A percentile compares a stretch with the other conserved stretches of the same genome.
These are phyloP conservation scores for Nesidiocoris tenuis DNA, from an alignment of 2,888 invertebrate genomes.

Conservation along the genomic window DNA sequence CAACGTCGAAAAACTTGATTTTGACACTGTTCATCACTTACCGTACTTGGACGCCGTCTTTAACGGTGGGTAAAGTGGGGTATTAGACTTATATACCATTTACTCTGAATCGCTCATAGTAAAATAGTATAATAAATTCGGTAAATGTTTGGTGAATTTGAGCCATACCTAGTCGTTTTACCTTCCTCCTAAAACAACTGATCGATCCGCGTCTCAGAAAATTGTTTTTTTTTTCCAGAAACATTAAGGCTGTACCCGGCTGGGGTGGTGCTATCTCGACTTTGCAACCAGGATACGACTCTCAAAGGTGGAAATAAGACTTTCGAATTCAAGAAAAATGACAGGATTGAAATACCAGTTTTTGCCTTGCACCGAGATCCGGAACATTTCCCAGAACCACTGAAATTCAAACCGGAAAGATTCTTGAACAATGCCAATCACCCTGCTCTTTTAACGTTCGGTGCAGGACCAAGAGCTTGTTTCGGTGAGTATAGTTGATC, in stretches of 20 bases:
- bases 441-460: constrained; percentile 53
- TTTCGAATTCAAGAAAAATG: constrained; percentile 28
- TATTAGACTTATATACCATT: too few species aligned
- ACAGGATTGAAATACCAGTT: constrained; percentile 34
- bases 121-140: too few species aligned
- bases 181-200: too few species aligned
- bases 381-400: constrained; percentile 35
- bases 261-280: constrained; percentile 22
- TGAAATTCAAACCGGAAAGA: constrained; percentile 34
- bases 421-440: constrained; percentile 12
- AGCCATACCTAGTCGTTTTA: too few species aligned
- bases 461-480: constrained; percentile 44
- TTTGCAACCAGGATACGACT: constrained; percentile 27
- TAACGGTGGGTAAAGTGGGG: constrained; percentile 2
- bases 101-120: too few species aligned
- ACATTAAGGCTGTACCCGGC: constrained; percentile 41
- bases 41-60: constrained; percentile 29
- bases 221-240: constrained; percentile 31
- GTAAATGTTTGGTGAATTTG: too few species aligned
- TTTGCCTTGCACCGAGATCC: constrained; percentile 40
- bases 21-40: constrained; percentile 13
- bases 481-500: constrained; percentile 34
- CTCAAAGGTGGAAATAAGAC: constrained; percentile 13
- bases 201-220: too few species aligned
- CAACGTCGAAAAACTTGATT: constrained; percentile 5